Conservation (phyloP, 2,888 invertebrate genomes). For the Adela reaumurella region DNA sequence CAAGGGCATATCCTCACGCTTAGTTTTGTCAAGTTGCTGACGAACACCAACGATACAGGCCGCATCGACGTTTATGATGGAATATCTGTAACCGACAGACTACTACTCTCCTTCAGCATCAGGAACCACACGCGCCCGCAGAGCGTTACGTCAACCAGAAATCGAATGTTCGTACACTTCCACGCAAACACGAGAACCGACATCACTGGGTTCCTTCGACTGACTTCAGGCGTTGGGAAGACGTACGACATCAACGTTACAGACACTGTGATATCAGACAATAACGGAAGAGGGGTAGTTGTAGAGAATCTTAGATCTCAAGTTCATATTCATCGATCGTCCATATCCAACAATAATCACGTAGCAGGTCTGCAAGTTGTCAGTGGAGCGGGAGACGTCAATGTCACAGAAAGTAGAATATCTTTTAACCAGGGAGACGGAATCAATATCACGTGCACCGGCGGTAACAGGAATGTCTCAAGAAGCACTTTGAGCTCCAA, state of each 20-base stretch:
- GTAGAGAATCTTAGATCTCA: conserved; percentile 87
- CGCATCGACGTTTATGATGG: conserved; percentile 78
- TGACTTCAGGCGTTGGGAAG: conserved; percentile 74
- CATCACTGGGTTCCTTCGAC: conserved; percentile 71
- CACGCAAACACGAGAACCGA: conserved; percentile 68
- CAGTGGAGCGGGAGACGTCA: conserved; percentile 90
- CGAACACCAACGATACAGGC: conserved; percentile 72
- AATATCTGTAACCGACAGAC: conserved; percentile 63
- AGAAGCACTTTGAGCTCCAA: conserved; percentile 83
- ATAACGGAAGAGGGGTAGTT: conserved; percentile 93
- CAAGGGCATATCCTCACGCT: conserved; percentile 80
- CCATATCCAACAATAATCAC: conserved; percentile 83
- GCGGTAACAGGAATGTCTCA: conserved; percentile 91
- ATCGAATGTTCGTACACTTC: conserved; percentile 78
- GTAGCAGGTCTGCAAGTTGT: conserved; percentile 88
- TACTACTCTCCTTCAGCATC: conserved; percentile 68
- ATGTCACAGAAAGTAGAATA: conserved; percentile 86
- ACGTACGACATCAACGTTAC: conserved; percentile 85
- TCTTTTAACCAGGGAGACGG: conserved; percentile 92
- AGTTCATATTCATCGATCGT: conserved; percentile 78
- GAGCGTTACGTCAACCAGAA: conserved; percentile 77
- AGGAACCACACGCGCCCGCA: conserved; percentile 86
- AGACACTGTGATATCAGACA: conserved; percentile 79
- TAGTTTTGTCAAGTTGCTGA: conserved; percentile 77
- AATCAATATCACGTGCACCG: conserved; percentile 91